Evolutionary conservation across 2,113 vertebrate species (phyloP), one percentile per base, ranked within the genome.

Genomic region (Chionis minor): DNA sequence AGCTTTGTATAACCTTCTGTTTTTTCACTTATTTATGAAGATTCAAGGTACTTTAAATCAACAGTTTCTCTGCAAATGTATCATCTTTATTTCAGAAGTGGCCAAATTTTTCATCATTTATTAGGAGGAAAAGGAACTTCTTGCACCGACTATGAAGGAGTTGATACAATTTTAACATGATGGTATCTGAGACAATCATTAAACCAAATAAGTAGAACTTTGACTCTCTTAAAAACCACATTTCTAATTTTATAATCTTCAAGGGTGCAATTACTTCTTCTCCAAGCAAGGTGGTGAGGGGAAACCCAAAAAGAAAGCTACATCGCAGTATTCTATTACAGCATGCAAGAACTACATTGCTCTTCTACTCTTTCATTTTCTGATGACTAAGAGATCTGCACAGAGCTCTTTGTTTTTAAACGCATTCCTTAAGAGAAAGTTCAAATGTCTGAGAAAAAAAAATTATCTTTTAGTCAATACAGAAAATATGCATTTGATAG

Each of bases 41-140:
- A 98, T 98, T 98, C 98, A 98, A 98, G 96, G 91, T 97, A 84
- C 94, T 97, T 97, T 98, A 98, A 97, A 98, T 98, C 98, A 98
- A 98, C 94, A 92, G 78, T 97, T 98, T 97, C 79, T 54, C 82
- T 91, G 91, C 92, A 96, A 95, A 97, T 97, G 94, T 97, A 97
- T 97, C 89, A 96, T 97, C 95, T 97, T 97, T 97, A 96, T 96
- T 97, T 97, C 93, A 95, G 96, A 97, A 98, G 96, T 87, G 74
- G 94, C 85, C 86, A 96, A 92, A 97, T 97, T 97, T 94, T 98
- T 98, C 96, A 98, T 95, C 81, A 89, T 97, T 97, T 98, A 89
- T 95, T 86, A 95, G 90, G 81, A 54, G 78, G 38, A 66, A 66
- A 74, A 88, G 92, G 67, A 81, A 66, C 32, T 80, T 93, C 91